Conservation (phyloP, 2,797 vertebrate species). For the Lepus townsendii region DNA sequence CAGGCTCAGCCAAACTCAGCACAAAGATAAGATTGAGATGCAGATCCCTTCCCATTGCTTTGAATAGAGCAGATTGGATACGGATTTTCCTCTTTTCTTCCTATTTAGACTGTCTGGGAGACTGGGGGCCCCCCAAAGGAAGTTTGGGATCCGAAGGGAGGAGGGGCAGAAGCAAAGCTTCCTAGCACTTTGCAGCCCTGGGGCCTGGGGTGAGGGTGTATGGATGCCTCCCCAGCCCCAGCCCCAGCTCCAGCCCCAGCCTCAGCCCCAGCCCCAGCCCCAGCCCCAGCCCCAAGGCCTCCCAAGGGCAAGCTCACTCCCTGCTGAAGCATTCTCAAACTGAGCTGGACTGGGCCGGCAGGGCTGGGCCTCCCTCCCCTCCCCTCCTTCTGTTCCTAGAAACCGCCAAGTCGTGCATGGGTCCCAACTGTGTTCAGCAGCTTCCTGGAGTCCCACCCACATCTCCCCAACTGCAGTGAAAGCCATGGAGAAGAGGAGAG, state of each 20-base stretch:
- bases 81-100: slow-evolving; percentile 84
- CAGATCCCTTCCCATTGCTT: slow-evolving; percentile 80
- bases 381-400: not conserved
- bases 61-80: slow-evolving; percentile 84
- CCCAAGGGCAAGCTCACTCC: not conserved
- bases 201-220: not conserved
- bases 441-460: not conserved
- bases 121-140: slow-evolving; percentile 51
- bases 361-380: not conserved
- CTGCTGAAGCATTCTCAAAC: not conserved
- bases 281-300: too few relatives aligned
- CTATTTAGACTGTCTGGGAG: slow-evolving; percentile 73
- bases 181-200: not conserved
- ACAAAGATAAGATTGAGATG: slow-evolving; percentile 87
- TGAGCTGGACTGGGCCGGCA: too few relatives aligned
- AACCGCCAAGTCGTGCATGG: not conserved
- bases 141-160: slow-evolving; percentile 46
- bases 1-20: slow-evolving; percentile 70
- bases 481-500: not conserved
- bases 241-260: too few relatives aligned
- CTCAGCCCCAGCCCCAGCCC: too few relatives aligned
- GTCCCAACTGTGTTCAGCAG: not conserved
- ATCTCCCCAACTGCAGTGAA: not conserved
- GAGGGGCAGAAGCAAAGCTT: slow-evolving; percentile 37
- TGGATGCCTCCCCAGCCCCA: not conserved